These are phyloP conservation scores for Dermatemys mawii DNA, from an alignment of 2,113 vertebrate species.

Conservation along the genomic window DNA sequence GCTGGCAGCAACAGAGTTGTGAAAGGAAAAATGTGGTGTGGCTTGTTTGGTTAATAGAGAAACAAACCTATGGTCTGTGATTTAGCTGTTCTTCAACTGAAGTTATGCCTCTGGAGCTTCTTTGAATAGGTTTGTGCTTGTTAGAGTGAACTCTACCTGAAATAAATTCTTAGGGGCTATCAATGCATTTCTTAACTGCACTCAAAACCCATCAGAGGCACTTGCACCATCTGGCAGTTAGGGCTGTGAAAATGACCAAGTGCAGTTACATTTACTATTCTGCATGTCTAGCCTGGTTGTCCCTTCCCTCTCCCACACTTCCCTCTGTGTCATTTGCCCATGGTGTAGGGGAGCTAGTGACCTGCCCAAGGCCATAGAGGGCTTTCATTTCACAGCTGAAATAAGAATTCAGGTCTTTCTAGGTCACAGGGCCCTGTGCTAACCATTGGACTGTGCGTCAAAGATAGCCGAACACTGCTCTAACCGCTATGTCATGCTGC, in stretches of 20 bases:
- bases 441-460: too few species aligned
- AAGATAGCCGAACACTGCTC: too few species aligned
- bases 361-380: background rate
- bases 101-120: background rate
- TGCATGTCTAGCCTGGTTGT: background rate
- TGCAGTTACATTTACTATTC: background rate
- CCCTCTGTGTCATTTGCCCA: background rate
- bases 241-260: background rate
- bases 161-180: background rate
- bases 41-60: accelerated
- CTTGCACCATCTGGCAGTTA: background rate
- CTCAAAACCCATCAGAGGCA: background rate
- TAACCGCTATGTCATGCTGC: too few species aligned
- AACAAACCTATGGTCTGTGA: background rate
- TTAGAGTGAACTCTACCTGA: background rate
- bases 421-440: background rate
- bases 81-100: background rate
- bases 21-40: background rate
- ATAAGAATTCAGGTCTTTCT: background rate
- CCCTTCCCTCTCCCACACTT: background rate
- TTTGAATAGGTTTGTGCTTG: background rate
- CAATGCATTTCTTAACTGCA: background rate
- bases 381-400: background rate
- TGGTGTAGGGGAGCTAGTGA: background rate
- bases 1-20: background rate